Base-by-base conservation (phyloP, 1,140 invertebrate genomes). In the Penaeus indicus region DNA sequence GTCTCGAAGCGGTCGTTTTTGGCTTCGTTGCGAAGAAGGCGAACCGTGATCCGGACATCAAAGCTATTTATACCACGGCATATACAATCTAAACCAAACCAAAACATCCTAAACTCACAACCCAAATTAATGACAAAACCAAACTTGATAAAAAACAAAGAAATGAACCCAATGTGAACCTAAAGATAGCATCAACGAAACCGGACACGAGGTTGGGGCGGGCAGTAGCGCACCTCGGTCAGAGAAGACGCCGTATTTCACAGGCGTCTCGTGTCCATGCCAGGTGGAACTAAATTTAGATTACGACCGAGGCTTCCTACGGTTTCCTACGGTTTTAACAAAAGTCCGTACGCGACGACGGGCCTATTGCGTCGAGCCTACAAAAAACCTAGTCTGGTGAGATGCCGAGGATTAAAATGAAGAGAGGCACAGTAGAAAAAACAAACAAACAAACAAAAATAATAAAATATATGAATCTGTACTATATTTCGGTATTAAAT, bases 281-380 rank as follows among this genome's bases (percentile, higher is more conserved):
- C 63, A 84, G 82, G 54, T 84, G 82, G 62, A 63, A 47, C 82
- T 38, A 84, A 69, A 84, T 84, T 67, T 84, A 69, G 64, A 84
- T 84, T 84, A 84, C 69, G 54, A 54, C 54, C 54, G 54, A 54
- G 54, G 54, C 69, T 69, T 67, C 38, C 62, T 19, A 21, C 62
- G 61, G 22, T 38, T 21, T 84, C 62, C 82, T 63, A 27, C 54
- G 27, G 82, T 38, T 27, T 67, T 22, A 84, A 27, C 69, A 32
- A 69, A 67, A 54, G 54, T 11, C 54, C 16, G 10, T 54, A 16
- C 4, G 54, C 16, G 1, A 11, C 25, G 27, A 64, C 19, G 11
- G 13, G 61, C 38, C 61, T 22, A 25, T 69, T 79, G 32, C 25
- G 77, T 79, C 61, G 42, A n/a, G 47, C 38, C 78, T 11, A 54